Evolutionary conservation across 2,797 vertebrate genomes (phyloP), one percentile per base, ranked within the genome.

Genomic region (Gorsachius magnificus): DNA sequence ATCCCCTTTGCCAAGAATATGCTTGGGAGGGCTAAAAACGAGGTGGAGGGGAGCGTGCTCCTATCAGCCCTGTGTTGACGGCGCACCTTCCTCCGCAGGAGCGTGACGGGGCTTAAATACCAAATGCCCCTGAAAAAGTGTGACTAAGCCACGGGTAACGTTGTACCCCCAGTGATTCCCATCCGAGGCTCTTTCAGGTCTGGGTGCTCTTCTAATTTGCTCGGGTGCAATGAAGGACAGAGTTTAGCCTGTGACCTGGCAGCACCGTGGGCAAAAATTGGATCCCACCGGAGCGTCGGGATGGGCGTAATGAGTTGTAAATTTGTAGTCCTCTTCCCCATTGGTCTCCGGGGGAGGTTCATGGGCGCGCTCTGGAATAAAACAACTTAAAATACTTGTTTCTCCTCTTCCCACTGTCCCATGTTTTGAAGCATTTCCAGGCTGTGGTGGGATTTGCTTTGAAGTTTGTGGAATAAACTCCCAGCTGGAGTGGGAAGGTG

Each of bases 371-470:
- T 63, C 57, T 54, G 80, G 46, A 66, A 66, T 70, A 71, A 63
- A 72, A 56, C 6, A 2, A 74, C 56, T 74, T 89, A 43, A 90
- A 89, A 83, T 58, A 33, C 46, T 87, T 36, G 77, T 89, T 93
- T 56, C 58, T 92, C 31, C n/a, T 70, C 94, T 96, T 87, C 81
- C 84, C 78, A 56, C 93, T 87, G 71, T 82, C 93, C 92, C 6
- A 1, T 35, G 71, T 90, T 95, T 83, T 96, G 92, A 87, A 92
- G 46, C 16, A 1, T 92, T 91, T 85, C 92, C 94, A 96, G 36
- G 17, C 71, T 75, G 81, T 35, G 88, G 82, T 87, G 90, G 93
- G 89, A 83, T 93, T 91, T 72, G 93, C 95, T 97, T 96, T 96
- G 92, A 96, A 96, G 95, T 92, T 63, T 35, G 38, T 86, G 90